Evolutionary conservation across 2,797 vertebrate species (phyloP).

Genomic region (Clarias laeviceps): DNA sequence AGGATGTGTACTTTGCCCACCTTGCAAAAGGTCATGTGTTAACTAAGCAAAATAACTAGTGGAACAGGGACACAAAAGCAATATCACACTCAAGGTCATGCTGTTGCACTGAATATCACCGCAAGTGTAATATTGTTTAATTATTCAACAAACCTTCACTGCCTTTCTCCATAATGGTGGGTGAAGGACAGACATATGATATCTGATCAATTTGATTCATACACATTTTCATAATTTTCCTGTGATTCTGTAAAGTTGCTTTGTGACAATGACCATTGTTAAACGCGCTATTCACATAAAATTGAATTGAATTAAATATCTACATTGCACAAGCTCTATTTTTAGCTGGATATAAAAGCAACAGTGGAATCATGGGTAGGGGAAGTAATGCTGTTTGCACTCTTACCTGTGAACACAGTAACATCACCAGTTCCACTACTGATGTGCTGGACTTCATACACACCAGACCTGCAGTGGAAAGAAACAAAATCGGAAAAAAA

Average conservation of each 20-base stretch:
- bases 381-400: background rate
- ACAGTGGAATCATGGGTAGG: background rate
- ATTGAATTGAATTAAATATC: too few species aligned
- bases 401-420: constrained; percentile 95
- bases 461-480: constrained; percentile 83
- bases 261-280: too few species aligned
- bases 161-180: background rate
- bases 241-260: too few species aligned
- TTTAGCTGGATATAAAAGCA: background rate
- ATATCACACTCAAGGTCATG: too few species aligned
- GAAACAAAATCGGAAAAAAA: constrained; percentile 59
- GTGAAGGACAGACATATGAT: background rate
- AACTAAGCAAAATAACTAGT: too few species aligned
- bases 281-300: background rate
- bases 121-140: background rate
- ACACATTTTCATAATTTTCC: too few species aligned
- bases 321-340: background rate
- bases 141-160: background rate
- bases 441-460: constrained; percentile 99
- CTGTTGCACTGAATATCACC: too few species aligned
- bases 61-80: too few species aligned
- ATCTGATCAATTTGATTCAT: too few species aligned
- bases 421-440: constrained; percentile 96
- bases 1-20: too few species aligned
- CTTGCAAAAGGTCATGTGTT: too few species aligned